Evolutionary conservation across 2,888 invertebrate genomes (phyloP), one percentile per base, ranked within the genome.

Genomic region (Zygaena filipendulae): DNA sequence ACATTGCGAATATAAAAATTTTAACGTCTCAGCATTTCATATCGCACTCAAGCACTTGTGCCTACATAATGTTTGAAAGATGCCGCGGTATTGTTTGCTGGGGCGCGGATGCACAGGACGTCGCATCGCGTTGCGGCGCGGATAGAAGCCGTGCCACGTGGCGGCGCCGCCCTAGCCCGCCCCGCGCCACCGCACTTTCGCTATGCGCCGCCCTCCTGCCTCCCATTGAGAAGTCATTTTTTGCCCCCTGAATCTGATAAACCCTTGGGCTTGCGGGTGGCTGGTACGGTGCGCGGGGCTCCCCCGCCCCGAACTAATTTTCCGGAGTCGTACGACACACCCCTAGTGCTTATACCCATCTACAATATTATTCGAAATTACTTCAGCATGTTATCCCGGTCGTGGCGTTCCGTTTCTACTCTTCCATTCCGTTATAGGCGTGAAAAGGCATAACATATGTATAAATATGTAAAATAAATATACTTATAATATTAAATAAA

Each of bases 221-320:
- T 75, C 72, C 71, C 77, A 77, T 77, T 77, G 71, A 77, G 74
- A 75, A 75, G 66, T 70, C 58, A 72, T 74, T 77, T 75, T 75
- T 75, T 62, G 70, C 72, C 75, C 77, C 77, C 75, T 66, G 72
- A 69, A 75, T 74, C 71, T 70, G 75, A 74, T 74, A 77, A 72
- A 71, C 70, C 72, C 71, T 57, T 53, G 52, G 56, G 58, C 59
- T 46, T 46, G 44, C 31, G 42, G 32, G 33, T 33, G 46, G 39
- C 38, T 45, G 36, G 48, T 39, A 46, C 37, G 40, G 39, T 42
- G 63, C 47, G 56, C 49, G 68, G 64, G 53, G 71, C 75, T 62
- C 75, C 71, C 75, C 75, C 77, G 74, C 74, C 79, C 79, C 79
- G 79, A 79, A 79, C 77, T 79, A 79, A 79, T 79, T 79, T 79